Conservation (phyloP, 2,113 vertebrate genomes). For the Ceyx cyanopectus region DNA sequence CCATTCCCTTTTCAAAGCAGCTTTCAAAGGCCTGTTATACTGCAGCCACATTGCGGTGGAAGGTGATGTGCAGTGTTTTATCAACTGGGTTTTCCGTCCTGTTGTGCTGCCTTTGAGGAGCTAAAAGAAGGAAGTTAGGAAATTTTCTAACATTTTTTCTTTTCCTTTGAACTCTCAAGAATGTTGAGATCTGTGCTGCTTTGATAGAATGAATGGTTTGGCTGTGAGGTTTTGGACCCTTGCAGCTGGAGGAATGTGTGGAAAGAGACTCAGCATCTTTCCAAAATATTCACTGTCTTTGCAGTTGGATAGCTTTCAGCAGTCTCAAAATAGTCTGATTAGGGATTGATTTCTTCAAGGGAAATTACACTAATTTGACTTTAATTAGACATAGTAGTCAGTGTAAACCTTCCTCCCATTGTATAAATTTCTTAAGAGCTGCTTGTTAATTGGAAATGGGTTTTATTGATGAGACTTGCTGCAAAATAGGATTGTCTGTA, state of each 20-base stretch:
- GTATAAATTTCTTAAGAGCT: slow-evolving; percentile 46
- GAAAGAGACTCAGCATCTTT: slow-evolving; percentile 3
- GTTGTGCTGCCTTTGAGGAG: slow-evolving; percentile 45
- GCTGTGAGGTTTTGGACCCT: slow-evolving; percentile 21
- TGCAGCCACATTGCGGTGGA: slow-evolving; percentile 9
- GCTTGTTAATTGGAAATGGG: slow-evolving; percentile 19
- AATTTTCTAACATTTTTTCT: slow-evolving; percentile 25
- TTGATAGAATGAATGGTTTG: slow-evolving; percentile 2
- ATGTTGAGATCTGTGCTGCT: slow-evolving; percentile 15
- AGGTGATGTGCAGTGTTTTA: slow-evolving; percentile 34
- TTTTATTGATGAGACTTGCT: slow-evolving; percentile 41
- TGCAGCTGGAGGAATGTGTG: not conserved
- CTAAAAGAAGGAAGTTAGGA: slow-evolving; percentile 28
- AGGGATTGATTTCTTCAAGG: slow-evolving; percentile 36
- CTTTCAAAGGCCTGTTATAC: slow-evolving; percentile 15
- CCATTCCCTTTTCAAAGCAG: slow-evolving; percentile 12
- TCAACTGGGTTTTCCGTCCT: slow-evolving; percentile 24
- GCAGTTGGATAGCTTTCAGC: slow-evolving; percentile 17
- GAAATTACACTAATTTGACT: slow-evolving; percentile 60
- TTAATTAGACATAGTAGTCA: slow-evolving; percentile 49
- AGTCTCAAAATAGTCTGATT: slow-evolving; percentile 40
- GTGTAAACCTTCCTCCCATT: slow-evolving; percentile 50
- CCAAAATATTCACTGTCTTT: not conserved
- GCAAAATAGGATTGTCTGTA: not conserved
- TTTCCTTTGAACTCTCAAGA: slow-evolving; percentile 39